Conservation (phyloP, 1,140 invertebrate genomes). For the Hermatobates lingyangjiaoensis region DNA sequence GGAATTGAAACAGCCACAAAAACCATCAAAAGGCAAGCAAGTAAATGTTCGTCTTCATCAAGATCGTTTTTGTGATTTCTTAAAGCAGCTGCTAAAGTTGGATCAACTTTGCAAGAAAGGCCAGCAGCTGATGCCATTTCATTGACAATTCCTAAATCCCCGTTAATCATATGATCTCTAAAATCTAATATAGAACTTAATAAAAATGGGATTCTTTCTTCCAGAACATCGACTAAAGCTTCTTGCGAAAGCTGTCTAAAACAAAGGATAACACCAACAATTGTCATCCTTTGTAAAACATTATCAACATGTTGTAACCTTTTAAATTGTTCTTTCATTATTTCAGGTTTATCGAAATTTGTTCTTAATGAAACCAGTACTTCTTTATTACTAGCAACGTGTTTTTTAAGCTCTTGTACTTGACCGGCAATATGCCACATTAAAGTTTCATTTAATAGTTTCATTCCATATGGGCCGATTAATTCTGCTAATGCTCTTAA, state of each 20-base stretch:
- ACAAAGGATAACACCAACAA: conserved; percentile 91
- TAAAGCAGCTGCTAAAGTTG: conserved; percentile 73
- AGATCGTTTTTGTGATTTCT: conserved; percentile 52
- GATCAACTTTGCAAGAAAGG: conserved; percentile 81
- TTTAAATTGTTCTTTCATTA: conserved; percentile 96
- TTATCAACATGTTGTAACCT: conserved; percentile 79
- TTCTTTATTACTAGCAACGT: conserved; percentile 84
- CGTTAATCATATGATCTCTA: conserved; percentile 74
- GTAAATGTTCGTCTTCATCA: conserved; percentile 82
- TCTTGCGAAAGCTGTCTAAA: conserved; percentile 86
- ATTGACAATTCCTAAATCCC: conserved; percentile 79
- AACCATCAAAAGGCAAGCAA: conserved; percentile 92
- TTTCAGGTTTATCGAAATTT: conserved; percentile 91
- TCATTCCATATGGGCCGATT: conserved; percentile 97
- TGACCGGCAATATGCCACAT: conserved; percentile 98
- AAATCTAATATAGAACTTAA: conserved; percentile 89
- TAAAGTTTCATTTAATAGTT: conserved; percentile 84
- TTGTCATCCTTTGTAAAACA: conserved; percentile 88
- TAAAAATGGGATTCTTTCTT: conserved; percentile 89
- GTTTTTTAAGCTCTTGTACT: conserved; percentile 88
- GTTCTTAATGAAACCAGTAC: conserved; percentile 73
- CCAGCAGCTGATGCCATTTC: conserved; percentile 96
- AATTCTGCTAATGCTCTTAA: conserved; percentile 89
- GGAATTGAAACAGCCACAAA: conserved; percentile 96
- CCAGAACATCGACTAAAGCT: conserved; percentile 81